Evolutionary conservation across 1,140 invertebrate species (phyloP).

Genomic region (fruit fly (Drosophila melanogaster)): Release_6_plus_ISO1_MT NT_033777.3:10644501-10645000

Average conservation of each 20-base stretch:
- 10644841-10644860: conserved; percentile 51
- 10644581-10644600: conserved; percentile 6
- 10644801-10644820: conserved; percentile 65
- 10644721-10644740: no score
- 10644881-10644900: conserved; percentile 4
- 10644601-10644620: background rate
- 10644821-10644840: conserved; percentile 35
- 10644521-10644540: conserved; percentile 62
- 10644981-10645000: conserved; percentile 48
- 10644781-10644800: conserved; percentile 27
- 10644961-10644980: conserved; percentile 56
- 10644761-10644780: background rate
- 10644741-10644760: background rate
- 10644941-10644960: conserved; percentile 14
- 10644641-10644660: no score
- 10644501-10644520: conserved; percentile 50
- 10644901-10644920: background rate
- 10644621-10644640: no score
- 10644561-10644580: conserved; percentile 71
- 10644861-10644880: conserved; percentile 15
- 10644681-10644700: no score
- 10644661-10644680: no score
- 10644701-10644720: background rate
- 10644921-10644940: no score
- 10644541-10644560: conserved; percentile 29